Percentiles rank a stretch among this genome's conserved stretches.
phyloP scores from a whole-genome alignment of 1,140 invertebrate species.

The Cyclargus thomasi region DNA sequence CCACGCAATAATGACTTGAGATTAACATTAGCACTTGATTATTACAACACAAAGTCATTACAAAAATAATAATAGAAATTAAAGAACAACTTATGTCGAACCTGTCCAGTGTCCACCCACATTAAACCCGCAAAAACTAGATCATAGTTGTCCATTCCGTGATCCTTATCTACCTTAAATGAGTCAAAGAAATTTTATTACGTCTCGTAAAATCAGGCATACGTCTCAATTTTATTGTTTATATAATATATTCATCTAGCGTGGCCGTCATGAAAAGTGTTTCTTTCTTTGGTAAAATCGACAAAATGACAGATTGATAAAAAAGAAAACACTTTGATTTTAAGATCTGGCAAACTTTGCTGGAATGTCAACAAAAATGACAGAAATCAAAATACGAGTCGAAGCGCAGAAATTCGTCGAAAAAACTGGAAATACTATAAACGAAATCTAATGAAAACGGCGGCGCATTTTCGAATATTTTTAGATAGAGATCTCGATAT shows the following conservation, averaged over 20 bases:
- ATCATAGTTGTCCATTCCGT: not conserved
- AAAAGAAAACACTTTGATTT: no score
- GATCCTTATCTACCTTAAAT: not conserved
- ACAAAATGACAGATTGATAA: no score
- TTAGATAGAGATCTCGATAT: constrained; percentile 29
- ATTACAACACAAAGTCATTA: not conserved
- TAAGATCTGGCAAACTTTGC: not conserved
- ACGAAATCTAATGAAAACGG: not conserved
- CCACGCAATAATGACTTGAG: no score
- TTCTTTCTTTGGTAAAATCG: no score
- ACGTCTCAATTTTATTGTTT: no score
- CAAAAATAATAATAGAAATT: not conserved
- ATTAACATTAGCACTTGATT: not conserved
- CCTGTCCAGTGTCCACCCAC: not conserved
- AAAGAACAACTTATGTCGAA: not conserved
- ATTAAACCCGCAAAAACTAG: not conserved
- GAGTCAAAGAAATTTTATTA: not conserved
- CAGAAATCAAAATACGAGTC: not conserved
- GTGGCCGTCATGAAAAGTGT: not conserved
- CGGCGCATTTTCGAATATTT: constrained; percentile 20
- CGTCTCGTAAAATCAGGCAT: no score
- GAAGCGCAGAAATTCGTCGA: not conserved
- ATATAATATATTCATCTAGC: no score
- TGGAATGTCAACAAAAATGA: not conserved
- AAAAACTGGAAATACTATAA: constrained; percentile 2